Percentiles rank a stretch among this genome's conserved stretches.
Conservation (phyloP, 2,888 invertebrate species). For the Lucinisca nassula region DNA sequence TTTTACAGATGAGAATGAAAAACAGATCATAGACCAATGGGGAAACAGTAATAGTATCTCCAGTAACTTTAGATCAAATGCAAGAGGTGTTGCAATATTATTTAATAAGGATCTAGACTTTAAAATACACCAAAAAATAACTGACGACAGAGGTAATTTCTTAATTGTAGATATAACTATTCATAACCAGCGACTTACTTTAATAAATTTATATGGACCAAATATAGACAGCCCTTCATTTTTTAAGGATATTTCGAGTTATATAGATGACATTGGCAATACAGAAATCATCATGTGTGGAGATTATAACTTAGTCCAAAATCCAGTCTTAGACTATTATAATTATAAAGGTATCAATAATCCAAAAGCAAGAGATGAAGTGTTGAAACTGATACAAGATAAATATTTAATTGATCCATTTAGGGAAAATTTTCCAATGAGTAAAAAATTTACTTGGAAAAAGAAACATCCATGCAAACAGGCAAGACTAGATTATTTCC, state of each 20-base stretch:
- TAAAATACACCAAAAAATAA: not conserved
- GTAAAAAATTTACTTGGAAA: not conserved
- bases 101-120: slow-evolving; percentile 21
- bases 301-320: not conserved
- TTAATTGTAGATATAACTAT: not conserved
- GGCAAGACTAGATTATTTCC: not conserved
- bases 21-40: slow-evolving; percentile 1
- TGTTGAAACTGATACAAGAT: not conserved
- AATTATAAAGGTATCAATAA: not conserved
- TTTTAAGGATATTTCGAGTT: not conserved
- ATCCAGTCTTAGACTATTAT: not conserved
- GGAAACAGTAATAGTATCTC: not conserved
- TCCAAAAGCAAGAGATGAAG: not conserved
- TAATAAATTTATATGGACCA: not conserved
- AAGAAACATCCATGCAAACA: not conserved
- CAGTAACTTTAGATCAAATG: not conserved
- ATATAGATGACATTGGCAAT: not conserved
- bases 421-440: not conserved
- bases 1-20: not conserved
- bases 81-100: slow-evolving; percentile 12
- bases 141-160: not conserved
- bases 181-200: not conserved
- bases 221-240: not conserved
- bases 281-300: not conserved
- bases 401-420: not conserved